phyloP scores from a whole-genome alignment of 2,797 vertebrate species.

The Oceanodroma leucorhoa region DNA sequence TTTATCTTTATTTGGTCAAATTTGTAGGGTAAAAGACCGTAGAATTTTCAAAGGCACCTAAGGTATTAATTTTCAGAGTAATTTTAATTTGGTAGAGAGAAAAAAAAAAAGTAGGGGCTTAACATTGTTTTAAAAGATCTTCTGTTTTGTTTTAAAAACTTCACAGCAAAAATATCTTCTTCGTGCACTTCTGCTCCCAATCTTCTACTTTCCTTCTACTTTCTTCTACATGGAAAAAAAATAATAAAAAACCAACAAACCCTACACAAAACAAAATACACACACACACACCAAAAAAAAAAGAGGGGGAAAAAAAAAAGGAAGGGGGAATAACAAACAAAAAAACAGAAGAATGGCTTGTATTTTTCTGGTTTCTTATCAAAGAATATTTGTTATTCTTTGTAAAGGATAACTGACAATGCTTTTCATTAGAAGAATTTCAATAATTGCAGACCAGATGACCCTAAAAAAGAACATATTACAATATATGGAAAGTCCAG shows the following conservation, averaged over 20 bases:
- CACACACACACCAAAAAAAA: too few relatives aligned
- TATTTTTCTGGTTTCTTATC: background rate
- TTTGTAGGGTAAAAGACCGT: background rate
- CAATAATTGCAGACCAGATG: background rate
- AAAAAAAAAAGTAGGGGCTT: background rate
- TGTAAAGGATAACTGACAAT: background rate
- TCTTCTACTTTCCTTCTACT: background rate
- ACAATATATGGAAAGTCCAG: background rate
- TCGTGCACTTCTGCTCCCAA: background rate
- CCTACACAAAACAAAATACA: background rate
- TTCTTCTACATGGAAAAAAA: background rate
- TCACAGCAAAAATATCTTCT: background rate
- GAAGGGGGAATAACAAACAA: background rate
- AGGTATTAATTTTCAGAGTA: background rate
- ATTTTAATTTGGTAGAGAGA: background rate
- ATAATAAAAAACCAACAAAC: rapidly evolving
- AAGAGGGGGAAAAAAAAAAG: rapidly evolving
- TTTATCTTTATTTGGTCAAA: background rate
- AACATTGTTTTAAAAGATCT: background rate
- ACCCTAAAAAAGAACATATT: background rate
- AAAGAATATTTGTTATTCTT: background rate
- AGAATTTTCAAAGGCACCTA: background rate
- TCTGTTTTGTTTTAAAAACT: background rate
- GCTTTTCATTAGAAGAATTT: background rate
- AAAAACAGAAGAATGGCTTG: background rate